Percentiles rank a stretch among this genome's conserved stretches.
Evolutionary conservation across 2,797 vertebrate species (phyloP).

Genomic region (Anguilla obscura): DNA sequence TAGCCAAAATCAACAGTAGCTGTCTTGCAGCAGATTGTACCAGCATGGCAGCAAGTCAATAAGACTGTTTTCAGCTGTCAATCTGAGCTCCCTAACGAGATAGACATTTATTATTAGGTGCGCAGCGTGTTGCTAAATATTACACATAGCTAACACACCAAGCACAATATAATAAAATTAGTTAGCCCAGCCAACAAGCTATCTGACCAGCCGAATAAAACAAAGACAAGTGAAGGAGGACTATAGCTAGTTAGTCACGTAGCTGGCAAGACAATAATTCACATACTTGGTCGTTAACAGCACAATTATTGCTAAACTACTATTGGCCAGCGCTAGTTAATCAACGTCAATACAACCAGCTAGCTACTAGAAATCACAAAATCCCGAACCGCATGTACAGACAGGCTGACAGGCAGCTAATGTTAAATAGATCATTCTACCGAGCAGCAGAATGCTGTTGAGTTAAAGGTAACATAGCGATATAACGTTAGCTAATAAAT

Average conservation of each 20-base stretch:
- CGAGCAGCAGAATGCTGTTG: background rate
- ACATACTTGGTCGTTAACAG: background rate
- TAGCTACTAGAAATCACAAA: background rate
- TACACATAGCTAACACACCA: background rate
- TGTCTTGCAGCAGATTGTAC: background rate
- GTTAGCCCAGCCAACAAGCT: conserved; percentile 42
- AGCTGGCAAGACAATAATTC: background rate
- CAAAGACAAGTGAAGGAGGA: background rate
- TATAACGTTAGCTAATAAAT: background rate
- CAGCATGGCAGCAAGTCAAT: background rate
- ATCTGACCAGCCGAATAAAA: background rate
- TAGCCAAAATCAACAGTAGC: background rate
- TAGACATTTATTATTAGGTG: background rate
- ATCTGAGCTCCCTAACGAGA: background rate
- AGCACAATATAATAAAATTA: background rate
- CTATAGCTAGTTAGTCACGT: background rate
- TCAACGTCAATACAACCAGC: background rate
- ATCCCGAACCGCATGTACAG: background rate
- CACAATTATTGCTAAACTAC: background rate
- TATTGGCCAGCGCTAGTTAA: background rate
- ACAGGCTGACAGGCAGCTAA: background rate
- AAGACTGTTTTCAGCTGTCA: background rate
- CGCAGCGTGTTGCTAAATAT: background rate
- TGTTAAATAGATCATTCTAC: background rate
- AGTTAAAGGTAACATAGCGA: background rate